A percentile compares a stretch with the other conserved stretches of the same genome.
Evolutionary conservation across 2,113 vertebrate genomes (phyloP).

Genomic region (Atlantisia rogersi): DNA sequence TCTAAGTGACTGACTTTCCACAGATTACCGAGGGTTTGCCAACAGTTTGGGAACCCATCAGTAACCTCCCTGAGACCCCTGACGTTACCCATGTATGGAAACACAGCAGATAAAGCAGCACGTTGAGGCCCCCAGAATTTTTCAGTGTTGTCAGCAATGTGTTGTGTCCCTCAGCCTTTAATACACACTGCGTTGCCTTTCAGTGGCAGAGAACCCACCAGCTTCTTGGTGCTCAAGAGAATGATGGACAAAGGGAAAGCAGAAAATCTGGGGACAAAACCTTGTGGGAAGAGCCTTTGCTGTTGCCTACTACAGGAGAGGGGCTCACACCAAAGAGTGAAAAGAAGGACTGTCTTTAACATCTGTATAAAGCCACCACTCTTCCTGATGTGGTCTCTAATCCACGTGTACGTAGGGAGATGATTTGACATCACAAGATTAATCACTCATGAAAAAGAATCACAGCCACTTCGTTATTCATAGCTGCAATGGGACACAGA

Average conservation of each 20-base stretch:
- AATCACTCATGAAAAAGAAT: background rate
- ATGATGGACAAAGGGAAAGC: background rate
- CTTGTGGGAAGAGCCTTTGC: background rate
- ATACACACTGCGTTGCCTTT: background rate
- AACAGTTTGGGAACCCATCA: background rate
- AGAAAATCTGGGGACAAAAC: background rate
- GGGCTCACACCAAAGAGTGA: background rate
- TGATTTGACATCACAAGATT: background rate
- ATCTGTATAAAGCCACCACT: background rate
- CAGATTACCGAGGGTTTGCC: background rate
- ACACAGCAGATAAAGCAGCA: background rate
- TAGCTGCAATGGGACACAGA: background rate
- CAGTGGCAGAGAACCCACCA: background rate
- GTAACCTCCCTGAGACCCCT: background rate
- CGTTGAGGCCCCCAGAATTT: background rate
- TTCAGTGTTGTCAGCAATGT: background rate
- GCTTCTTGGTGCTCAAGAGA: background rate
- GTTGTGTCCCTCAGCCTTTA: background rate
- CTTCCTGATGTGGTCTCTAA: background rate
- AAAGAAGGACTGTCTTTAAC: background rate
- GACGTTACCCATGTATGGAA: background rate
- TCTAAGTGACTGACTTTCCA: background rate
- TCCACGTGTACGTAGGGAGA: background rate
- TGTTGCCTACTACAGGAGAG: background rate
- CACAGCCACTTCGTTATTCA: background rate